These are phyloP conservation scores for Sphaeridia pumilis DNA, from an alignment of 2,888 invertebrate species.

Conservation along the genomic window DNA sequence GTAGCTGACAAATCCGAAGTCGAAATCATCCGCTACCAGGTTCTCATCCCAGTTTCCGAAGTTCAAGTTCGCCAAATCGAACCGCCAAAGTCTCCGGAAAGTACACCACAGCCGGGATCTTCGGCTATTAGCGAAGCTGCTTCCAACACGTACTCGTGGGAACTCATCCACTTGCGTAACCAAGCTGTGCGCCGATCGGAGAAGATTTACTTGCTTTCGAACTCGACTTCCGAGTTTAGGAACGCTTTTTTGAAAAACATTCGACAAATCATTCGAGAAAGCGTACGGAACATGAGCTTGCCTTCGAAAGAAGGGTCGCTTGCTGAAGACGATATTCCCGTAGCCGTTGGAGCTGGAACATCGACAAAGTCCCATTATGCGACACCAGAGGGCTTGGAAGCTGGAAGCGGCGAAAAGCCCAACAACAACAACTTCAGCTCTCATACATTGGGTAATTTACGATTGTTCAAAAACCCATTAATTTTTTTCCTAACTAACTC, in stretches of 20 bases:
- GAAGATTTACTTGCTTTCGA: conserved; percentile 91
- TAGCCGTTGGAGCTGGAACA: too few species aligned
- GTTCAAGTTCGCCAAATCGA: conserved; percentile 92
- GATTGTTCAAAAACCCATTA: conserved; percentile 9
- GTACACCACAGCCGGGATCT: conserved; percentile 40
- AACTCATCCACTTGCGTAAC: conserved; percentile 85
- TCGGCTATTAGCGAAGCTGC: conserved; percentile 48
- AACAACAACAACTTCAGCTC: conserved; percentile 36
- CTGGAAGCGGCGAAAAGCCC: conserved; percentile 20
- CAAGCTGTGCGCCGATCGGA: conserved; percentile 88
- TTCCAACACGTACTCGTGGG: conserved; percentile 86
- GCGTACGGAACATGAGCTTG: conserved; percentile 92
- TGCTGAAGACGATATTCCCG: conserved; percentile 11
- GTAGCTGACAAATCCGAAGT: conserved; percentile 63
- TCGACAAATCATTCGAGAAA: conserved; percentile 91
- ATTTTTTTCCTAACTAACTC: neutral
- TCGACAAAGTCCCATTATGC: conserved; percentile 30
- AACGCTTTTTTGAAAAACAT: conserved; percentile 96
- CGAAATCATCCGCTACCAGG: conserved; percentile 92
- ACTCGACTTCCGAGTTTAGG: conserved; percentile 84
- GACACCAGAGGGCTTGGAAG: conserved; percentile 31
- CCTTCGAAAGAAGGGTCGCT: conserved; percentile 47
- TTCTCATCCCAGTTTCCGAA: conserved; percentile 90
- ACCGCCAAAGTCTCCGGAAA: conserved; percentile 75
- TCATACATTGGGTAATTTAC: conserved; percentile 32